Percentiles rank a stretch among this genome's conserved stretches.
Conservation (phyloP, 2,113 vertebrate genomes). For the Cyrtonyx montezumae region DNA sequence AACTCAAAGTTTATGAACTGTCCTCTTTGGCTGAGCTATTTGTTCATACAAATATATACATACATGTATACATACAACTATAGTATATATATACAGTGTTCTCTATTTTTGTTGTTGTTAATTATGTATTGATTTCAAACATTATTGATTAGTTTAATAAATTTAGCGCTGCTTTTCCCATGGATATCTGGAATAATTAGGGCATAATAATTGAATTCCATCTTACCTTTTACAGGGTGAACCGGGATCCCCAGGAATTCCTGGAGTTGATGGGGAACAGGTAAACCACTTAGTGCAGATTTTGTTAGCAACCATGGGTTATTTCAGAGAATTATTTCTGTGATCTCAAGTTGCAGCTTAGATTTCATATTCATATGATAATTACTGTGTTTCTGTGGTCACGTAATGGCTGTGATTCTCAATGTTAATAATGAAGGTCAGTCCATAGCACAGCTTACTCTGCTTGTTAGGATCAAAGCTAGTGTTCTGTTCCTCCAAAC, state of each 20-base stretch:
- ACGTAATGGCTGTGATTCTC: neutral
- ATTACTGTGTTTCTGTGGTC: neutral
- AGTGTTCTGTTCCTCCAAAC: neutral
- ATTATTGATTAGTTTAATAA: neutral
- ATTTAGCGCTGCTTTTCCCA: neutral
- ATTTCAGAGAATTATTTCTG: neutral
- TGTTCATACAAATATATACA: neutral
- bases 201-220: neutral
- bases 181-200: neutral
- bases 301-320: neutral
- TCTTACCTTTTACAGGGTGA: slow-evolving; percentile 87
- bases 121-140: neutral
- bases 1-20: neutral
- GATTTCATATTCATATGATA: neutral
- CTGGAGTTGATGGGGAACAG: slow-evolving; percentile 93
- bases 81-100: neutral
- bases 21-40: neutral
- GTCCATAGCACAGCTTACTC: neutral
- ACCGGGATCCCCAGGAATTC: slow-evolving; percentile 87
- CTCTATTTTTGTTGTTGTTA: neutral
- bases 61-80: too few species aligned
- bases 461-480: neutral
- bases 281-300: slow-evolving; percentile 59
- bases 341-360: neutral
- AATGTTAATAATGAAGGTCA: neutral